A percentile compares a stretch with the other conserved stretches of the same genome.
These are phyloP conservation scores for Bradypodion ventrale DNA, from an alignment of 2,797 vertebrate species.

Conservation along the genomic window DNA sequence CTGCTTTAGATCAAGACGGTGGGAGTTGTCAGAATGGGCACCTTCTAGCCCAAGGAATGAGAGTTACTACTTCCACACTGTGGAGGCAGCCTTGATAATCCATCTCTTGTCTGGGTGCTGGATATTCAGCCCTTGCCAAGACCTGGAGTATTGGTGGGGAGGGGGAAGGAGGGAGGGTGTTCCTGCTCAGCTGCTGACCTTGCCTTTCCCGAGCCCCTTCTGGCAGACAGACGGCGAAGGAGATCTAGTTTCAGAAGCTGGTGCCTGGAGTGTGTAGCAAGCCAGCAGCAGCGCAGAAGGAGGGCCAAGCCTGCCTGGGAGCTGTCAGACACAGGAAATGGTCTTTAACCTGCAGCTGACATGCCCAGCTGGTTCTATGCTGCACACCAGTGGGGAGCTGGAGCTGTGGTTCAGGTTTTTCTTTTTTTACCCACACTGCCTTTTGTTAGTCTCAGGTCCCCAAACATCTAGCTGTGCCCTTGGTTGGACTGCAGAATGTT, in stretches of 20 bases:
- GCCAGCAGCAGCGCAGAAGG: not conserved
- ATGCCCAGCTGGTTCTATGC: not conserved
- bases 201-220: constrained; percentile 15
- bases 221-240: constrained; percentile 25
- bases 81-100: not conserved
- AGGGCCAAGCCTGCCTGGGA: constrained; percentile 21
- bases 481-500: not conserved
- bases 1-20: not conserved
- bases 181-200: constrained; percentile 10
- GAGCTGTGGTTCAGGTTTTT: not conserved
- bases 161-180: not conserved
- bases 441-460: not conserved
- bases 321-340: not conserved
- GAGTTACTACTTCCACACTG: not conserved
- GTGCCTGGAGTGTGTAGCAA: constrained; percentile 30
- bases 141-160: accelerated
- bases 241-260: constrained; percentile 35
- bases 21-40: not conserved
- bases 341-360: accelerated
- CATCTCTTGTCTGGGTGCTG: not conserved
- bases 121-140: not conserved
- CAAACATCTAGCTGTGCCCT: not conserved
- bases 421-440: not conserved
- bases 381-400: not conserved
- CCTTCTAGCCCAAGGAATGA: not conserved